A percentile compares a stretch with the other conserved stretches of the same genome.
Conservation (phyloP, 2,113 vertebrate species). For the Peromyscus polionotus region DNA sequence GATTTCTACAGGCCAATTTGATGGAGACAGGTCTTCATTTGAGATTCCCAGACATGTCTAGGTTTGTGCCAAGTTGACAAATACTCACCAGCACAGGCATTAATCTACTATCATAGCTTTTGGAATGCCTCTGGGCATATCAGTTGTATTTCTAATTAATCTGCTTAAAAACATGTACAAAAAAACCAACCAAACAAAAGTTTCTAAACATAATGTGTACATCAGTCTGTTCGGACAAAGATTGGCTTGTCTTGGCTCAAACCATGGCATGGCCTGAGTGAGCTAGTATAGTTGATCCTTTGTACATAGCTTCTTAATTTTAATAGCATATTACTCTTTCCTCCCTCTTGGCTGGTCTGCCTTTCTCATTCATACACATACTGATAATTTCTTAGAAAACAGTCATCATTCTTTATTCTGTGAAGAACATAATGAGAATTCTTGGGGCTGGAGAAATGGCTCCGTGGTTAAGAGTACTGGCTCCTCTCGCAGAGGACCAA, state of each 20-base stretch:
- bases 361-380: background rate
- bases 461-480: background rate
- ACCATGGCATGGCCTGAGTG: background rate
- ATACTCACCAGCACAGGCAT: background rate
- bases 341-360: background rate
- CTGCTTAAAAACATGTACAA: slow-evolving; percentile 63
- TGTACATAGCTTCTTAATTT: slow-evolving; percentile 17
- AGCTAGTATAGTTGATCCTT: background rate
- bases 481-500: background rate
- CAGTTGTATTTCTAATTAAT: slow-evolving; percentile 64
- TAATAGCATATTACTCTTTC: background rate
- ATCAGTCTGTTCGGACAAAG: background rate
- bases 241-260: slow-evolving; percentile 21
- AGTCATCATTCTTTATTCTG: background rate
- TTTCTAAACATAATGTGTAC: slow-evolving; percentile 39
- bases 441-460: background rate
- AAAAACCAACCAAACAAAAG: background rate
- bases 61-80: background rate
- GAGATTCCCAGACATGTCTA: background rate
- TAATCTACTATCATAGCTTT: slow-evolving; percentile 60
- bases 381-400: background rate
- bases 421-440: background rate
- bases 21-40: background rate
- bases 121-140: slow-evolving; percentile 34
- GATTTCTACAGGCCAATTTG: background rate